Base-by-base conservation (phyloP, 2,888 invertebrate species). In the Apamea epomidion region DNA sequence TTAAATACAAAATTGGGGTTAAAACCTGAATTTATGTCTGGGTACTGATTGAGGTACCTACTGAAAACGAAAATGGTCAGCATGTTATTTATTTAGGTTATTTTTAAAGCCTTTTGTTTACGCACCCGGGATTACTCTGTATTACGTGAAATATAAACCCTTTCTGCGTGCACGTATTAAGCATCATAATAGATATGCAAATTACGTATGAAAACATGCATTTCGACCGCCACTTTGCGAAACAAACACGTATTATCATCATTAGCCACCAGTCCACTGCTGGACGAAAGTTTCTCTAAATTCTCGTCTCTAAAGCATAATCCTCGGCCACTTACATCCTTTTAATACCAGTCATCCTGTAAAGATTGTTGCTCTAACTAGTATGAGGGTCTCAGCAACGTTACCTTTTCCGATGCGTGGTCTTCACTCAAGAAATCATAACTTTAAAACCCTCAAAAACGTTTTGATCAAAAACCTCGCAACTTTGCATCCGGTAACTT, bases 391-490 rank as follows among this genome's bases (percentile, higher is more conserved):
- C 16, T 8, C 12, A 70, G 29, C 29, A 37, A 58, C 25, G 21
- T 37, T 37, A 18, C 62, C 25, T 82, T 76, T 69, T 18, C 76
- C 16, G 29, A 62, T 68, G 68, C 54, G 4, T n/a, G 42, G 54
- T 32, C 42, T 54, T 67, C 25, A 69, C 48, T 82, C 54, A 72
- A 78, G 68, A 51, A 83, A 72, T 78, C 78, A 83, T 72, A 72
- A 84, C 29, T 78, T 21, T 42, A 69, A 64, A 78, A 29, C 32
- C 65, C 16, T 32, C 42, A 58, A 80, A 71, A 76, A 58, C 37
- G 72, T 82, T 82, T 83, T 78, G 79, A 82, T 82, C 82, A 84
- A 79, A 62, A 73, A 58, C 79, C 83, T 16, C 62, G 37, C 84
- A 78, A 73, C 45, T 69, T 83, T 42, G 21, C 37, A 78, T 73